Evolutionary conservation across 1,140 invertebrate species (phyloP).

Genomic region (Asobara japonica): DNA sequence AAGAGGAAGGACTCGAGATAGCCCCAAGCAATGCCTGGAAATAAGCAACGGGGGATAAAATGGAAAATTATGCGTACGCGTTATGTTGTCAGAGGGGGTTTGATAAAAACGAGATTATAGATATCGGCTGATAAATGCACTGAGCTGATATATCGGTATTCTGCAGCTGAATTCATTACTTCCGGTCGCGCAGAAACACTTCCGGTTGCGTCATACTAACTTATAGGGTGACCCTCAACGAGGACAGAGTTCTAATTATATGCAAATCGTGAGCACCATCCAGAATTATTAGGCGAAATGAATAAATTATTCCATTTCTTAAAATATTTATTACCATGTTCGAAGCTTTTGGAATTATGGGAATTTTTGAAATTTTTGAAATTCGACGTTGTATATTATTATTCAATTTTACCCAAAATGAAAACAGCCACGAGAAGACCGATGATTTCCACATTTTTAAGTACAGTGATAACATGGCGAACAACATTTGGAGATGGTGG

Average conservation of each 20-base stretch:
- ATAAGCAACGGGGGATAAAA: slow-evolving; percentile 19
- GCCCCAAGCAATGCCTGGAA: slow-evolving; percentile 80
- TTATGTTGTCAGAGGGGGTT: not conserved
- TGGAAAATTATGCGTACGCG: not conserved
- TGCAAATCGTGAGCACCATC: too few relatives aligned
- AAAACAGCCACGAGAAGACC: slow-evolving; percentile 79
- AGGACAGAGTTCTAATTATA: not conserved
- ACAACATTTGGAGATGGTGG: slow-evolving; percentile 78
- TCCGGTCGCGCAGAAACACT: slow-evolving; percentile 4
- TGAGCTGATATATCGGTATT: not conserved
- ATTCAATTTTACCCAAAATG: slow-evolving; percentile 79
- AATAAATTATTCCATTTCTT: too few relatives aligned
- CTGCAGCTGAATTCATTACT: not conserved
- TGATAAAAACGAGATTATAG: not conserved
- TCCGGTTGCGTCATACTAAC: slow-evolving; percentile 22
- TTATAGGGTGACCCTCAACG: not conserved
- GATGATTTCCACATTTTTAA: slow-evolving; percentile 79
- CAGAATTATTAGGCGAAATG: too few relatives aligned
- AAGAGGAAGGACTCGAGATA: slow-evolving; percentile 89
- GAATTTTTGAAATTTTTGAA: too few relatives aligned
- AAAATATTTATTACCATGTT: too few relatives aligned
- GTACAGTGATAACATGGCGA: slow-evolving; percentile 74
- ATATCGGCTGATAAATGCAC: not conserved
- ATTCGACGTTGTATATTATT: too few relatives aligned
- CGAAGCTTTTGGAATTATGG: too few relatives aligned